Evolutionary conservation across 2,888 invertebrate genomes (phyloP).

Genomic region (Nudaria mundana): DNA sequence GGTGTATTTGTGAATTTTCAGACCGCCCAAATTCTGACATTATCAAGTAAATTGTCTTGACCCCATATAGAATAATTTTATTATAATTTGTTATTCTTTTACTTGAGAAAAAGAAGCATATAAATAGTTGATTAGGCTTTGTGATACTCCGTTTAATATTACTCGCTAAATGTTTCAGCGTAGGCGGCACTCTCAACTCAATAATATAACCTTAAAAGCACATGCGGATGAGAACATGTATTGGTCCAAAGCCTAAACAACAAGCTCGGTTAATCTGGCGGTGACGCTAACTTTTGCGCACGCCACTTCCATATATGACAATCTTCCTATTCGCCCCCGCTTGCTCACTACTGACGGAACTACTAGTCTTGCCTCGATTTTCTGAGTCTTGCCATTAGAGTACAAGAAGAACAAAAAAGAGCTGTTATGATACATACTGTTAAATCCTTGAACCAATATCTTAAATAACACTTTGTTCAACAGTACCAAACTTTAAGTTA

Average conservation of each 20-base stretch:
- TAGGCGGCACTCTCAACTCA: conserved; percentile 51
- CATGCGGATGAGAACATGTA: conserved; percentile 50
- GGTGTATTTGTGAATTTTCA: too few species aligned
- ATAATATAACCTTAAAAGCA: conserved; percentile 71
- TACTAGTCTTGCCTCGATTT: conserved; percentile 48
- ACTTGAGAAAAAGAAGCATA: not conserved
- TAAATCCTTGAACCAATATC: too few species aligned
- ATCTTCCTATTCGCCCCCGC: conserved; percentile 78
- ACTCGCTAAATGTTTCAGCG: conserved; percentile 29
- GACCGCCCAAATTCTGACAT: too few species aligned
- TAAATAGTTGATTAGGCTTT: conserved; percentile 2
- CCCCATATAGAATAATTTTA: conserved; percentile 7
- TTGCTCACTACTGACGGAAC: conserved; percentile 50
- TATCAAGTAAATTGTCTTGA: conserved; percentile 9
- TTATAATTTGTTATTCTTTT: too few species aligned
- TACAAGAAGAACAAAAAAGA: conserved; percentile 48
- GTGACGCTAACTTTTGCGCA: conserved; percentile 62
- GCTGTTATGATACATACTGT: too few species aligned
- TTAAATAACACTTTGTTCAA: too few species aligned
- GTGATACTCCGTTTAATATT: conserved; percentile 11
- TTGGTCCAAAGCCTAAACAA: conserved; percentile 58
- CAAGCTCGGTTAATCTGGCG: conserved; percentile 57
- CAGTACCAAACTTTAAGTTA: too few species aligned
- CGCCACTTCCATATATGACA: conserved; percentile 64
- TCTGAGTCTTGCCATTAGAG: conserved; percentile 49